phyloP scores from a whole-genome alignment of 1,140 invertebrate species.

The Lasioglossum albipes region DNA sequence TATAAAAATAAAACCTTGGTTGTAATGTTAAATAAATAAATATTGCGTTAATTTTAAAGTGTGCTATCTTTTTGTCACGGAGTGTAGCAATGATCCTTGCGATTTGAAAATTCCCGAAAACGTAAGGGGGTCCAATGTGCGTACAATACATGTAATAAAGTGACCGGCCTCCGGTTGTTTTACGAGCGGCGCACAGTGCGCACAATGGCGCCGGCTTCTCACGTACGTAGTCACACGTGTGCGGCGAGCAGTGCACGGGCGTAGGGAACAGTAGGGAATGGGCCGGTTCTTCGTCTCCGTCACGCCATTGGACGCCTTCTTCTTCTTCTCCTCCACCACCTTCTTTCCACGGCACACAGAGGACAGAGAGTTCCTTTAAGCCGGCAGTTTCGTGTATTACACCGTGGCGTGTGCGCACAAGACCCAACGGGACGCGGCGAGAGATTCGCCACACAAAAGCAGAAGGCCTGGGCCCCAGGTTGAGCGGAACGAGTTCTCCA shows the following conservation, averaged over 20 bases:
- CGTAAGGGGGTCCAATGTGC: neutral
- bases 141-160: too few species aligned
- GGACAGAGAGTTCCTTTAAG: slow-evolving; percentile 59
- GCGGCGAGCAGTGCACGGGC: slow-evolving; percentile 14
- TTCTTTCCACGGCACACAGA: slow-evolving; percentile 56
- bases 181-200: neutral
- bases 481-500: slow-evolving; percentile 31
- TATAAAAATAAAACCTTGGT: too few species aligned
- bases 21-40: too few species aligned
- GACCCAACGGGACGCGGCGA: neutral
- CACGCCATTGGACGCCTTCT: slow-evolving; percentile 11
- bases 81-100: too few species aligned
- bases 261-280: slow-evolving; percentile 49
- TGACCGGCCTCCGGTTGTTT: neutral
- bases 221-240: slow-evolving; percentile 12
- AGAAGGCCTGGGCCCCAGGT: neutral
- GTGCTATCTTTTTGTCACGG: too few species aligned
- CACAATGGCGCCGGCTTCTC: neutral
- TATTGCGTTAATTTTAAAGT: too few species aligned
- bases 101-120: slow-evolving; percentile 1
- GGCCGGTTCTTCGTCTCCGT: slow-evolving; percentile 42
- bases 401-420: slow-evolving; percentile 54
- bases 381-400: slow-evolving; percentile 63
- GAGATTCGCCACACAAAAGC: slow-evolving; percentile 12
- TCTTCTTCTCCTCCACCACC: slow-evolving; percentile 56